A percentile compares a stretch with the other conserved stretches of the same genome.
These are phyloP conservation scores for Pygoscelis adeliae DNA, from an alignment of 2,113 vertebrate genomes.

Conservation along the genomic window DNA sequence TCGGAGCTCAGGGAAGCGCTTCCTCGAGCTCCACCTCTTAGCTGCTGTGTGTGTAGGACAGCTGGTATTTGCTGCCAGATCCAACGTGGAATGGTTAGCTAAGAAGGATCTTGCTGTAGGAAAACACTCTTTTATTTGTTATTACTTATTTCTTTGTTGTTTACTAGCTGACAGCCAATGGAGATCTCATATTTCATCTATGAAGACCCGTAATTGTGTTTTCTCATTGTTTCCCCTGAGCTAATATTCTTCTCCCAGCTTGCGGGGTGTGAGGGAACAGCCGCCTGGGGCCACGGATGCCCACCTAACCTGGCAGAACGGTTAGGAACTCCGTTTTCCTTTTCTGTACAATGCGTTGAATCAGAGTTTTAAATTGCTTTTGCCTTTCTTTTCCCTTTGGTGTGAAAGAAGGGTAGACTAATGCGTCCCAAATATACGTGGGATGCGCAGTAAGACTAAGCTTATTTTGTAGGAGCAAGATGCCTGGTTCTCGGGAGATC, in stretches of 20 bases:
- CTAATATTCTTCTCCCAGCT: neutral
- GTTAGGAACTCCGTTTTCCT: neutral
- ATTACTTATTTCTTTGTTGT: neutral
- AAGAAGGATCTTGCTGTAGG: neutral
- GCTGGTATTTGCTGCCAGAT: neutral
- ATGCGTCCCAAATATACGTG: neutral
- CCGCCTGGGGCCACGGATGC: rapidly evolving
- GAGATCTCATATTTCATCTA: neutral
- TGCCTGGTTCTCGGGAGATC: neutral
- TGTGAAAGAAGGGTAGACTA: neutral
- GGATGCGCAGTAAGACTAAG: neutral
- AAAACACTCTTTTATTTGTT: neutral
- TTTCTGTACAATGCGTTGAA: neutral
- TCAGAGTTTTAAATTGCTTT: neutral
- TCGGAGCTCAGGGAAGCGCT: rapidly evolving
- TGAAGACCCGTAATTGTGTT: neutral
- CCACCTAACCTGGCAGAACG: neutral
- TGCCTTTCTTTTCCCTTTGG: neutral
- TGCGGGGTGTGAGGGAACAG: neutral
- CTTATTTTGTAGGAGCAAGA: neutral
- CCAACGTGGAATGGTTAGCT: neutral
- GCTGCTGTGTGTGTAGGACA: neutral
- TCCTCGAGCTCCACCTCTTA: neutral
- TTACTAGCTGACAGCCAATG: neutral
- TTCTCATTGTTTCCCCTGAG: neutral